These are phyloP conservation scores for Channa striata DNA, from an alignment of 2,797 vertebrate species.

Conservation along the genomic window DNA sequence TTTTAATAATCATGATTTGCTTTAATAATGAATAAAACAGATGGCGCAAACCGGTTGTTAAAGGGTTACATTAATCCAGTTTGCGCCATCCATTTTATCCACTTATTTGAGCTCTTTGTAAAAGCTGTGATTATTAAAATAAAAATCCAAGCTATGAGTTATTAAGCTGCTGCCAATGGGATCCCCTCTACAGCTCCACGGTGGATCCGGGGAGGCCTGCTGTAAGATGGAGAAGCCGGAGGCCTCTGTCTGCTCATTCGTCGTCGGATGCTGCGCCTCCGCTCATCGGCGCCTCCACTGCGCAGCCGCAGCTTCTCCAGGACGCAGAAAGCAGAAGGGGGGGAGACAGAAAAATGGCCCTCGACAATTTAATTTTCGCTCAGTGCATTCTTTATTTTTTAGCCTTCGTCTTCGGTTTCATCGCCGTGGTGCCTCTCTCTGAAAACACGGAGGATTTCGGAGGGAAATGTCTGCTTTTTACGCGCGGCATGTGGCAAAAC, in stretches of 20 bases:
- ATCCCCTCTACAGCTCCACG: constrained; percentile 12
- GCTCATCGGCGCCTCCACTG: constrained; percentile 69
- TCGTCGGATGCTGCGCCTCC: constrained; percentile 67
- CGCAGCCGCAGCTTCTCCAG: constrained; percentile 80
- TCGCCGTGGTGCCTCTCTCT: constrained; percentile 93
- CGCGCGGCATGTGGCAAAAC: constrained; percentile 97
- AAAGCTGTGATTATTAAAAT: too few species aligned
- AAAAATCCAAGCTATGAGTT: too few species aligned
- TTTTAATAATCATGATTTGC: too few species aligned
- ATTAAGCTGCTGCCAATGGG: neutral
- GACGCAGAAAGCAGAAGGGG: constrained; percentile 57
- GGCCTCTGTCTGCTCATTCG: constrained; percentile 57
- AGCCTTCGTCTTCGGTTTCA: constrained; percentile 93
- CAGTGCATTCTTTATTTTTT: constrained; percentile 94
- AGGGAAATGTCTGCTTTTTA: constrained; percentile 95
- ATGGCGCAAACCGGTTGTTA: neutral
- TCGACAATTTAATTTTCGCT: constrained; percentile 91
- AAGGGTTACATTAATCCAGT: constrained; percentile 9
- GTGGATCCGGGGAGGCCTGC: constrained; percentile 20
- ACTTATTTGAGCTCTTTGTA: too few species aligned
- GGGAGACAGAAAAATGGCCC: constrained; percentile 87
- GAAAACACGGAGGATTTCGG: constrained; percentile 95
- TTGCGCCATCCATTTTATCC: too few species aligned
- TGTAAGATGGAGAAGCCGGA: constrained; percentile 47
- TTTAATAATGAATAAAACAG: too few species aligned